Evolutionary conservation across 1,140 invertebrate species (phyloP), one percentile per base, ranked within the genome.

Genomic region (Vanessa atalanta): DNA sequence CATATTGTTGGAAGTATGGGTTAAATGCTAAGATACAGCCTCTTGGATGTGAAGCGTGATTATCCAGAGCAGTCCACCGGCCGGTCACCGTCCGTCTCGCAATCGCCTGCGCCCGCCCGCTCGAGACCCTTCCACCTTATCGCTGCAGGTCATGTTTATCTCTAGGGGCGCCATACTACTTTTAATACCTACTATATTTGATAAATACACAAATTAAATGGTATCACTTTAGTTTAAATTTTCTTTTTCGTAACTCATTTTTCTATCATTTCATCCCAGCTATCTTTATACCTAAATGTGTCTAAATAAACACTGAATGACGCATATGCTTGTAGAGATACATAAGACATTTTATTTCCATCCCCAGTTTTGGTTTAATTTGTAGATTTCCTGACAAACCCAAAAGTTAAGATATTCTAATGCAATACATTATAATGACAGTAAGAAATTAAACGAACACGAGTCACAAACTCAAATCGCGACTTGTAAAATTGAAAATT

Each of bases 111-210:
- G 71, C 67, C 48, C 75, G 61, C 68, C 53, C 74, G 61, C 73
- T 72, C 75, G 78, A 78, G 75, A 82, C 79, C 77, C 77, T 81
- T 85, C 79, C 76, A 85, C 72, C n/a, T 84, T 89, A 89, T 89
- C 87, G 72, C 47, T 68, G 73, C 63, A 78, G 89, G 89, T 91
- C 88, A 87, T 65, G 51, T 71, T 87, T 88, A 88, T 88, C 84
- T 43, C 61, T 51, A 66, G 74, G 86, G 86, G 78, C 85, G 85
- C 72, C 78, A 83, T 84, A 81, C 79, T 82, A 79, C 82, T 85
- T 82, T 68, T 79, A 80, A 79, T 78, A 83, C 80, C 77, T 86
- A 75, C 76, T 78, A 77, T 53, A n/a, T n/a, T 53, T 53, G n/a
- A 57, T 57, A 23, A 23, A 55, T 55, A 11, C 16, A 55, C 16